Evolutionary conservation across 2,113 vertebrate genomes (phyloP), one percentile per base, ranked within the genome.

Genomic region (Columba janthina): DNA sequence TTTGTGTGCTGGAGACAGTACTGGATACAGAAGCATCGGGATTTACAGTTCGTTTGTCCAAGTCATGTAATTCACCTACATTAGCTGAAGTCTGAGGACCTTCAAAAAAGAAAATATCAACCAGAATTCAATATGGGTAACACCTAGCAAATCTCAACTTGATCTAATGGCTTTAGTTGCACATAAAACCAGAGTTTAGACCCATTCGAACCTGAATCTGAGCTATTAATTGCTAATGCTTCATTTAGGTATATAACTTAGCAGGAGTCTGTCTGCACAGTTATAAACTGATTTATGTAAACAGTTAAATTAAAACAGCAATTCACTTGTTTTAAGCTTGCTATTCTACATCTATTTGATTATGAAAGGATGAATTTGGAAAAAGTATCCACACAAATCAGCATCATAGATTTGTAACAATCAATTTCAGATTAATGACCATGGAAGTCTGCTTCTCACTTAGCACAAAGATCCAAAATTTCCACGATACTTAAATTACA

Each of bases 71-170:
- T 94, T 97, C 98, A 98, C 97, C 97, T 97, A 97, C 67, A 96
- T 97, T 96, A 97, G 97, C 84, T 95, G 98, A 98, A 96, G 97
- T 95, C 89, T 97, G 97, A 96, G 97, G 83, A 97, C 97, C 98
- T 98, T 87, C 95, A 93, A 89, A 76, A 92, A 48, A 26, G 10
- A 95, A 96, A 97, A 75, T 12, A 96, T 71, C 65, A 93, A 70
- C 8, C 51, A 69, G 40, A 87, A 74, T 81, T 93, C 76, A 89
- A 29, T 79, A 78, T 0, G 69, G n/a, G 1, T 36, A 80, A 72
- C 22, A 72, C 5, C 11, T 66, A 76, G 58, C 15, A 65, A 56
- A 71, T 86, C 50, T 72, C 60, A 86, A 14, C 32, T 48, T 86
- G 26, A 83, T 81, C 57, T 67, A 80, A 85, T 8, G 16, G 29